Evolutionary conservation across 2,113 vertebrate genomes (phyloP), one percentile per base, ranked within the genome.

Genomic region (Hyla sarda): DNA sequence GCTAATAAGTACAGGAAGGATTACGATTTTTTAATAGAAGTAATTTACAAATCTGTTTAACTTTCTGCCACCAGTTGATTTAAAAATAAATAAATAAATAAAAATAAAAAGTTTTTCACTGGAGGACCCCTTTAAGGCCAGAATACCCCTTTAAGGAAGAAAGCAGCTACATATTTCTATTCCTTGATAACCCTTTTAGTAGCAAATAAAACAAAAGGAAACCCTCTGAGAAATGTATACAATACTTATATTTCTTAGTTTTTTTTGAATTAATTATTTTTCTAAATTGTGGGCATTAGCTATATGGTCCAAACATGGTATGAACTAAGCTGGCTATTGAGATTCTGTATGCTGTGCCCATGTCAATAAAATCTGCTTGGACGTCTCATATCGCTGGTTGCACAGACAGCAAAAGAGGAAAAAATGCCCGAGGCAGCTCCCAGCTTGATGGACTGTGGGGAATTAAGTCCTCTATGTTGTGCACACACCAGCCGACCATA

Each of bases 401-500:
- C 16, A 25, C 74, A 77, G 75, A 28, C 56, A 65, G 78, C 52
- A 62, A 47, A 25, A 32, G 17, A 50, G 28, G 28, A 21, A 11
- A 69, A 41, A 17, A 76, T 2, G 47, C 47, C 13, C 4, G 47
- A 23, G 21, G 52, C 73, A 3, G 23, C 34, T 28, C 2, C 48
- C 5, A 19, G n/a, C 14, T 60, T 72, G 82, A 72, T 54, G n/a
- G 58, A 28, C 73, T 52, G 47, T 28, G 58, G 71, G 14, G 60
- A 73, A 80, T 73, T 17, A 72, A 58, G 48, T 54, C 48, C n/a
- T 67, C 47, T 45, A n/a, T 17, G 65, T 23, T 56, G 84, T 45
- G 60, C 62, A 71, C 73, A 67, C 75, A 80, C 62, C 75, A 86
- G 62, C 76, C 45, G 58, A 75, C 85, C 85, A 89, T 90, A 86